Conservation (phyloP, 2,888 invertebrate species). For the Trisateles emortualis region DNA sequence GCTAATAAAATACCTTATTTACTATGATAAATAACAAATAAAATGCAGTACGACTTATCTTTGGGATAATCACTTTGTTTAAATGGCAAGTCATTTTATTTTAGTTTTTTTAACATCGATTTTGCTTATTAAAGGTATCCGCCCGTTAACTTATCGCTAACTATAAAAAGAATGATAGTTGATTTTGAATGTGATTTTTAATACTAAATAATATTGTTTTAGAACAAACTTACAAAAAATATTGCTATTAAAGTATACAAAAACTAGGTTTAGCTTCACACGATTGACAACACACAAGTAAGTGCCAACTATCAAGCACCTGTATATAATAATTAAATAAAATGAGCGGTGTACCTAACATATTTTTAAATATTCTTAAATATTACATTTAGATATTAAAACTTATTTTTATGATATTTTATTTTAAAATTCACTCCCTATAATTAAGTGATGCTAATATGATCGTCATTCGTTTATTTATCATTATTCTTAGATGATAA, state of each 20-base stretch:
- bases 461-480: constrained; percentile 18
- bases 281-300: not conserved
- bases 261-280: not conserved
- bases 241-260: not conserved
- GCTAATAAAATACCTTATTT: constrained; percentile 33
- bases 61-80: constrained; percentile 75
- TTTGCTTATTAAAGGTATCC: constrained; percentile 17
- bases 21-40: constrained; percentile 53
- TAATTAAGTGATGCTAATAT: not conserved
- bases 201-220: not conserved
- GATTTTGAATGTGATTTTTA: not conserved
- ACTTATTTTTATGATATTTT: not conserved
- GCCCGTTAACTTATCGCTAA: constrained; percentile 13
- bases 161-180: not conserved
- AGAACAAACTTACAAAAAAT: not conserved
- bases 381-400: not conserved
- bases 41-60: constrained; percentile 68
- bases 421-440: not conserved
- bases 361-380: not conserved
- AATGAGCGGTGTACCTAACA: not conserved
- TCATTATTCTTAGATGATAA: constrained; percentile 6
- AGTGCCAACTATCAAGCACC: not conserved
- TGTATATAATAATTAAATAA: not conserved
- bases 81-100: constrained; percentile 68
- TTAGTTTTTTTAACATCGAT: constrained; percentile 16